Conservation (phyloP, 2,113 vertebrate genomes). For the Lophotis ruficrista region DNA sequence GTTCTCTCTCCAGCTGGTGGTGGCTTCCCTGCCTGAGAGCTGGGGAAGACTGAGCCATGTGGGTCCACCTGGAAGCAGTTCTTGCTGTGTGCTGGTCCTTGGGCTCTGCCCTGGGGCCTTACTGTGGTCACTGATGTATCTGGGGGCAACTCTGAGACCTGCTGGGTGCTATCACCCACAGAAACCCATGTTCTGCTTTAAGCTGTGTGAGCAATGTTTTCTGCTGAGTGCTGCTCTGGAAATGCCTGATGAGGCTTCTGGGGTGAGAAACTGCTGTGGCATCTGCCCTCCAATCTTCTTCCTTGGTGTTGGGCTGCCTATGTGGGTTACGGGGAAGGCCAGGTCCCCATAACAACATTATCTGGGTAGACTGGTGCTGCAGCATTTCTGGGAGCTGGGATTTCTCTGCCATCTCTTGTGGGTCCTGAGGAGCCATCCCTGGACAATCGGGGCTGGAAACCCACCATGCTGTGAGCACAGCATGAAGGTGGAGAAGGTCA, state of each 20-base stretch:
- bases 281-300: neutral
- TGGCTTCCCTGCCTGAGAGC: neutral
- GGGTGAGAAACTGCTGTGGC: neutral
- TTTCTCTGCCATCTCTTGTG: neutral
- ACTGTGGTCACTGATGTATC: neutral
- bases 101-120: neutral
- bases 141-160: neutral
- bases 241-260: neutral
- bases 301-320: neutral
- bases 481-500: neutral
- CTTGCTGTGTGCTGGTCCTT: neutral
- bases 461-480: neutral
- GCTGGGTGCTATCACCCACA: neutral
- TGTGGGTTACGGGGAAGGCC: rapidly evolving
- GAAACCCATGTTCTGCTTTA: neutral
- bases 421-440: neutral
- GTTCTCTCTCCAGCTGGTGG: neutral
- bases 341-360: rapidly evolving
- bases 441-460: neutral
- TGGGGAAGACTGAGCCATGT: neutral
- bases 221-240: neutral
- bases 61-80: neutral
- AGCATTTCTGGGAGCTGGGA: neutral
- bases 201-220: neutral
- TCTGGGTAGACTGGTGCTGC: neutral